These are phyloP conservation scores for Autographa gamma DNA, from an alignment of 2,888 invertebrate species.

Conservation along the genomic window DNA sequence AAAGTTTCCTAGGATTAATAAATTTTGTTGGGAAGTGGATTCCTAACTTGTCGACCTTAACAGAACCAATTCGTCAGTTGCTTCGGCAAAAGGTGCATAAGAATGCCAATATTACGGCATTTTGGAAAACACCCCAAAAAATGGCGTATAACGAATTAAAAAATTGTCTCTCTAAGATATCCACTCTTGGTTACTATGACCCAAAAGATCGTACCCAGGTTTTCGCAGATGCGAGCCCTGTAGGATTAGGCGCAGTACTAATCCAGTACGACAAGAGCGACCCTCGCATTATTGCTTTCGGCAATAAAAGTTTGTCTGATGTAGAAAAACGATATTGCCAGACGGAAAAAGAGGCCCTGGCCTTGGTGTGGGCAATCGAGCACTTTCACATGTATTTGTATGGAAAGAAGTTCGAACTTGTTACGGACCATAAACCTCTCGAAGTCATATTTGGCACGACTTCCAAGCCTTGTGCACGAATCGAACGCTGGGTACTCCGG, in stretches of 20 bases:
- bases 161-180: slow-evolving; percentile 24
- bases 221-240: slow-evolving; percentile 55
- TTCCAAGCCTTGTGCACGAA: slow-evolving; percentile 63
- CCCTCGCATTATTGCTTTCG: slow-evolving; percentile 57
- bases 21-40: slow-evolving; percentile 35
- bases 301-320: slow-evolving; percentile 51
- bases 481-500: slow-evolving; percentile 43
- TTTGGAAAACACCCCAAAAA: slow-evolving; percentile 39
- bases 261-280: slow-evolving; percentile 31
- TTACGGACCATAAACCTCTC: slow-evolving; percentile 54
- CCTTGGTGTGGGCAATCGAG: slow-evolving; percentile 58
- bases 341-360: slow-evolving; percentile 40
- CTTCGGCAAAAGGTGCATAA: slow-evolving; percentile 32
- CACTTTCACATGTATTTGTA: slow-evolving; percentile 21
- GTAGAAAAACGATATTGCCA: slow-evolving; percentile 46
- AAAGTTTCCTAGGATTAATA: slow-evolving; percentile 10
- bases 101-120: slow-evolving; percentile 36
- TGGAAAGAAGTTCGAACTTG: slow-evolving; percentile 48
- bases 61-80: slow-evolving; percentile 46
- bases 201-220: slow-evolving; percentile 46
- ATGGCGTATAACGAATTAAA: slow-evolving; percentile 49
- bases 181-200: slow-evolving; percentile 54
- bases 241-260: slow-evolving; percentile 49
- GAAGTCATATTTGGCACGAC: slow-evolving; percentile 49
- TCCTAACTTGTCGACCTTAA: slow-evolving; percentile 44